Evolutionary conservation across 1,140 invertebrate genomes (phyloP).

Genomic region (Augochlora pura): DNA sequence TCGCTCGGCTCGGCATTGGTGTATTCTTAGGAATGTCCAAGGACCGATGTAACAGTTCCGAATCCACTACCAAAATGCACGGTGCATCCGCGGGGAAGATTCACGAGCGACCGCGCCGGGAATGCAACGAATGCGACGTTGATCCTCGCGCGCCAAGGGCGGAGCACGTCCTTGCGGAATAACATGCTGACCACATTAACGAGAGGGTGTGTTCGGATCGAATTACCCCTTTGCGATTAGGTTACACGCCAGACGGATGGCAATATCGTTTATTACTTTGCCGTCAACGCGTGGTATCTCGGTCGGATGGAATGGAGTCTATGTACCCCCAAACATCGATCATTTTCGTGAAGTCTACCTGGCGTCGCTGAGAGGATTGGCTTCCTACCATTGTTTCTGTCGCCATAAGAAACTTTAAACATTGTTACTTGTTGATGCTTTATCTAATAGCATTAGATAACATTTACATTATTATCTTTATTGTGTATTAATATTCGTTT

Average conservation of each 20-base stretch:
- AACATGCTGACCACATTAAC: background rate
- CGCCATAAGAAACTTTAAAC: too few species aligned
- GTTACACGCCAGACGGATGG: background rate
- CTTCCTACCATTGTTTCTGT: background rate
- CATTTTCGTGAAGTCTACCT: background rate
- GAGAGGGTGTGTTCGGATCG: background rate
- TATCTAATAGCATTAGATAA: too few species aligned
- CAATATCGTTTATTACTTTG: background rate
- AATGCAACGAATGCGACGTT: background rate
- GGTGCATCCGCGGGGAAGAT: background rate
- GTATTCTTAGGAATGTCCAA: background rate
- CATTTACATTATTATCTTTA: too few species aligned
- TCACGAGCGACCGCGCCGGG: background rate
- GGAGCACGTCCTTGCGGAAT: background rate
- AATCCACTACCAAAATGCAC: background rate
- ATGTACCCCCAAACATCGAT: background rate
- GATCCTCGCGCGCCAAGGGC: background rate
- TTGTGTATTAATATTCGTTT: too few species aligned
- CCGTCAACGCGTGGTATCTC: background rate
- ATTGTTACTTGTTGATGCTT: too few species aligned
- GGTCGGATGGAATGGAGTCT: background rate
- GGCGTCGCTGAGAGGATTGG: background rate
- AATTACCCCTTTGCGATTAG: background rate
- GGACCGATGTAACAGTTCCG: background rate
- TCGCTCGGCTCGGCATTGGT: background rate